Percentiles rank a stretch among this genome's conserved stretches.
phyloP scores from a whole-genome alignment of 2,113 vertebrate species.

The Lampris incognitus region DNA sequence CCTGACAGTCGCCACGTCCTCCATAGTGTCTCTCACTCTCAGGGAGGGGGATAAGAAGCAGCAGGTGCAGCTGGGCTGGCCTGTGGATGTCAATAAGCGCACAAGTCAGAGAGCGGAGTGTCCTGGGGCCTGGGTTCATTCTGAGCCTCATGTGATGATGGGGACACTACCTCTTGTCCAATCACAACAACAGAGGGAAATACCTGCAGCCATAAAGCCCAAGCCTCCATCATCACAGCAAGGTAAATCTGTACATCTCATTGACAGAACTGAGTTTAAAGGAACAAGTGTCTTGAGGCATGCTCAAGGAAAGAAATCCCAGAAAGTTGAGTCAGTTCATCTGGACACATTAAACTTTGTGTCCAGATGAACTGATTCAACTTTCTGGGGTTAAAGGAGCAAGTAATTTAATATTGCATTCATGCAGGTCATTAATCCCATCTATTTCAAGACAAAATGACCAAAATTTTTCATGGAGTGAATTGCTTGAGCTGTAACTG shows the following conservation, averaged over 20 bases:
- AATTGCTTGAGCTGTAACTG: no score
- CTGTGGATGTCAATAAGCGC: constrained; percentile 47
- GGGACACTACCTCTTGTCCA: constrained; percentile 51
- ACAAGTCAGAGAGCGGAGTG: constrained; percentile 52
- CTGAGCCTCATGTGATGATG: constrained; percentile 41
- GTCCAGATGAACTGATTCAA: no score
- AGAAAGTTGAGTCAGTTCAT: no score
- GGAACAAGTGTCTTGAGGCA: no score
- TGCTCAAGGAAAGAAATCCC: no score
- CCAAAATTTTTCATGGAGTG: no score
- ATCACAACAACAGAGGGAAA: constrained; percentile 44
- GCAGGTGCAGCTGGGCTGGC: not conserved
- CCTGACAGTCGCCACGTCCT: constrained; percentile 18
- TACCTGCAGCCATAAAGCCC: constrained; percentile 27
- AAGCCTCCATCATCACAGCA: constrained; percentile 57
- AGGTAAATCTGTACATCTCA: constrained; percentile 48
- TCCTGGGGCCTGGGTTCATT: constrained; percentile 37
- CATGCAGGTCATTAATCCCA: no score
- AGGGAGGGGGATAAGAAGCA: constrained; percentile 30
- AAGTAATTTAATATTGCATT: no score
- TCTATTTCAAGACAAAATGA: no score
- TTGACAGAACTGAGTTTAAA: no score
- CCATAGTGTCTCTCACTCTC: constrained; percentile 64
- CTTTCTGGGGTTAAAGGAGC: no score
- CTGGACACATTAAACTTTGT: no score